These are phyloP conservation scores for Polypterus senegalus DNA, from an alignment of 2,113 vertebrate species.

Conservation along the genomic window DNA sequence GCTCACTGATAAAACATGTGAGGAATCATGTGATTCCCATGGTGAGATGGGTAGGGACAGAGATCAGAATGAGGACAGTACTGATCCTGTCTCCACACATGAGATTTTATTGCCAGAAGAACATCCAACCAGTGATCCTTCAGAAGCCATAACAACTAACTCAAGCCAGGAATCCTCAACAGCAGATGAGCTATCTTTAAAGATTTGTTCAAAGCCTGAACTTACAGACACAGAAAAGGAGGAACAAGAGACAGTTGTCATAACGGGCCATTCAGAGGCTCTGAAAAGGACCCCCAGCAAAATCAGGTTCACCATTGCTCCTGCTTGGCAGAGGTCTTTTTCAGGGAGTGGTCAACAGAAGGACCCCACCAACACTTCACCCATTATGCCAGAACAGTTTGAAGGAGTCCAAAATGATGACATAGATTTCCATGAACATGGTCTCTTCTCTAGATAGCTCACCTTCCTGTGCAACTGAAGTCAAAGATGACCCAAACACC, in stretches of 20 bases:
- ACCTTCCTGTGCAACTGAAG: conserved; percentile 6
- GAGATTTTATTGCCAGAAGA: too few species aligned
- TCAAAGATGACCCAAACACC: conserved; percentile 14
- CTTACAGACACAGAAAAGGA: conserved; percentile 7
- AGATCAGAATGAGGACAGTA: too few species aligned
- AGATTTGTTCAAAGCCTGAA: conserved; percentile 11
- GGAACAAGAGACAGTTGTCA: background rate
- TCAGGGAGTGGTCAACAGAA: conserved; percentile 31
- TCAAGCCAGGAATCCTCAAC: too few species aligned
- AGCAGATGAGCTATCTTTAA: too few species aligned
- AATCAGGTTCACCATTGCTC: conserved; percentile 41
- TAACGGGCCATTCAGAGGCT: background rate
- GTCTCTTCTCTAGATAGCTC: too few species aligned
- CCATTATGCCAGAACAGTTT: conserved; percentile 26
- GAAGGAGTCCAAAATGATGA: conserved; percentile 19
- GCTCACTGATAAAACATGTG: too few species aligned
- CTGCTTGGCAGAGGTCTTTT: conserved; percentile 55
- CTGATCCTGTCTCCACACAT: too few species aligned
- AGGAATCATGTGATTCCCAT: too few species aligned
- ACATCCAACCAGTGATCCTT: too few species aligned
- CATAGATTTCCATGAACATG: background rate
- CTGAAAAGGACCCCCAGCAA: conserved; percentile 7
- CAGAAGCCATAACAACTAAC: too few species aligned
- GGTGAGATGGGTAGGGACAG: too few species aligned
- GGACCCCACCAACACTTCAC: conserved; percentile 24